Evolutionary conservation across 2,113 vertebrate genomes (phyloP).

Genomic region (Brachypteracias leptosomus): DNA sequence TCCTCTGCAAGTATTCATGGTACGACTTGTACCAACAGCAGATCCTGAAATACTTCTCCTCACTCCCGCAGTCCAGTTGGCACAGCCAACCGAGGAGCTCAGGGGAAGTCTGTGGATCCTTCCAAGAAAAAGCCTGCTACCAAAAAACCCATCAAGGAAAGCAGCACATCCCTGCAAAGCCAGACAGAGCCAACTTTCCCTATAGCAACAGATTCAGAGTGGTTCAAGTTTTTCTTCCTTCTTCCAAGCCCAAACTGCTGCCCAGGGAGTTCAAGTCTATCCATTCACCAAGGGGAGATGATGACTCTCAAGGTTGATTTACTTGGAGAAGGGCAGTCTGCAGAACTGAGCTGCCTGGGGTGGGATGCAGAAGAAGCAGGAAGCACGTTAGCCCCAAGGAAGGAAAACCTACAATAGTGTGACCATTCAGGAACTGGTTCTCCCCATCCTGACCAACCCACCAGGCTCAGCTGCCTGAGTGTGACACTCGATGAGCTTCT

Average conservation of each 20-base stretch:
- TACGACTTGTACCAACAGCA: slow-evolving; percentile 63
- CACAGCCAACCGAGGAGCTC: background rate
- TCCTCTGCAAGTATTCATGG: slow-evolving; percentile 50
- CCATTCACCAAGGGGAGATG: background rate
- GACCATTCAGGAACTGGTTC: background rate
- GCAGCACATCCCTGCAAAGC: slow-evolving; percentile 1
- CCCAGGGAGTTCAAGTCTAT: background rate
- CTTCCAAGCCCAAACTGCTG: background rate
- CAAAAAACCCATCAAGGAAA: slow-evolving; percentile 39
- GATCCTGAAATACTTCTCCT: slow-evolving; percentile 53
- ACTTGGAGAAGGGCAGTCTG: background rate
- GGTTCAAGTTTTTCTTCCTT: background rate
- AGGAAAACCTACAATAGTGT: background rate
- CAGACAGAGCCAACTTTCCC: slow-evolving; percentile 12
- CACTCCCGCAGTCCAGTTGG: slow-evolving; percentile 47
- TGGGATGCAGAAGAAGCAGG: background rate
- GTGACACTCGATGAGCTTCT: background rate
- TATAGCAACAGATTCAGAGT: background rate
- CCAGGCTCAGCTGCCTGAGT: background rate
- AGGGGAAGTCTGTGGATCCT: slow-evolving; percentile 48
- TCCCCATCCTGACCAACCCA: background rate
- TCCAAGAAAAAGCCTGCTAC: slow-evolving; percentile 57
- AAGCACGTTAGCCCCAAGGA: background rate
- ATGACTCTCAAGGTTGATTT: background rate
- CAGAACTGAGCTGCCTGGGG: too few relatives aligned